Evolutionary conservation across 2,113 vertebrate genomes (phyloP).

Genomic region (Chamaetylas fuelleborni): DNA sequence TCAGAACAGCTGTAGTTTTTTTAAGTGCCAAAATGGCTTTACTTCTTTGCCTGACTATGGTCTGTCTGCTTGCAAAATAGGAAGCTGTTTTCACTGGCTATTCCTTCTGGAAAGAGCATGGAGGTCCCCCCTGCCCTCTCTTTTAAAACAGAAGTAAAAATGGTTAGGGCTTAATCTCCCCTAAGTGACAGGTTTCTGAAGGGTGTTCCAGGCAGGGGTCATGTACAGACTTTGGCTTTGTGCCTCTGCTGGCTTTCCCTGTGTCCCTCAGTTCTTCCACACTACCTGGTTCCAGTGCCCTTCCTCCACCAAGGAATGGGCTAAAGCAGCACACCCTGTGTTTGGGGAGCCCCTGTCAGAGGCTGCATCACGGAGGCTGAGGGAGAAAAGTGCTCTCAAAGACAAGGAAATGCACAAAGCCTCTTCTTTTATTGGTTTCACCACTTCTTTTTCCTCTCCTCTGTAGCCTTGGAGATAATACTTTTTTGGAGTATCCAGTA

Average conservation of each 20-base stretch:
- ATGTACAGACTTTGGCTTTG: neutral
- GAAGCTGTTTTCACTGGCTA: constrained; percentile 7
- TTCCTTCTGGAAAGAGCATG: neutral
- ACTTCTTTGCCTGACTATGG: neutral
- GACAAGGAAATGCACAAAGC: neutral
- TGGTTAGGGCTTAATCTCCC: neutral
- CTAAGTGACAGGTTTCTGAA: neutral
- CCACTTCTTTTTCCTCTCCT: neutral
- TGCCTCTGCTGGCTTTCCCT: neutral
- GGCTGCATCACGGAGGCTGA: neutral
- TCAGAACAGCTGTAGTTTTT: neutral
- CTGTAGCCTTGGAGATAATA: neutral
- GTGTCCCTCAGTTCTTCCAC: neutral
- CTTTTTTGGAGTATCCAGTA: neutral
- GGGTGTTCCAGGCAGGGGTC: neutral
- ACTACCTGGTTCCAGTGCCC: neutral
- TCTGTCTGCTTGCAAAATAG: constrained; percentile 20
- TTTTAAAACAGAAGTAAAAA: neutral
- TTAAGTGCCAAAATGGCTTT: neutral
- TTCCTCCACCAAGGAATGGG: neutral
- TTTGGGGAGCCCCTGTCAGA: neutral
- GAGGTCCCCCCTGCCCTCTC: neutral
- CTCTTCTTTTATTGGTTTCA: neutral
- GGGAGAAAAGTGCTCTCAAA: neutral
- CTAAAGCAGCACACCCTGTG: fast-evolving